These are phyloP conservation scores for Drosophila tani DNA, from an alignment of 1,140 invertebrate species.

Conservation along the genomic window DNA sequence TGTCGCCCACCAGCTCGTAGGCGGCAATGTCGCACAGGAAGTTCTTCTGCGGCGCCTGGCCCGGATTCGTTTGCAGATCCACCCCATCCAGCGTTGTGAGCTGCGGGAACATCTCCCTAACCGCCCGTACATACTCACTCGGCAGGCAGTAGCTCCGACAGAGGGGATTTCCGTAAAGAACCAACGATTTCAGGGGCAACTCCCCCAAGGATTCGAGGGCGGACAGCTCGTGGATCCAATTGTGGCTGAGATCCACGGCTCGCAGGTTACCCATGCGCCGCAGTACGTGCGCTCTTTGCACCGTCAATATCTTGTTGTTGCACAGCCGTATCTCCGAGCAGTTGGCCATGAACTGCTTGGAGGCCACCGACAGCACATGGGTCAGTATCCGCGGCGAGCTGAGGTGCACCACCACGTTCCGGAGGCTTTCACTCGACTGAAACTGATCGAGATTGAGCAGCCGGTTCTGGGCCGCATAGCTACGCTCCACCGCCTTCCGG, in stretches of 20 bases:
- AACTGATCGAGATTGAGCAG: conserved; percentile 65
- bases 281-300: conserved; percentile 36
- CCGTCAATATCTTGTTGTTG: conserved; percentile 62
- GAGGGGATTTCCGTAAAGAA: conserved; percentile 86
- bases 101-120: conserved; percentile 84
- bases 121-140: conserved; percentile 84
- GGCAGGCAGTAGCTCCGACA: conserved; percentile 85
- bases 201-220: conserved; percentile 41
- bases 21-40: conserved; percentile 63
- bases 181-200: conserved; percentile 71
- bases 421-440: conserved; percentile 49
- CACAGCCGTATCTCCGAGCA: conserved; percentile 65
- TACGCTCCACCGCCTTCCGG: conserved; percentile 49
- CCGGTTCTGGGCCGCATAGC: conserved; percentile 59
- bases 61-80: conserved; percentile 44
- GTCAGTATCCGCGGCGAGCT: conserved; percentile 52
- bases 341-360: conserved; percentile 55
- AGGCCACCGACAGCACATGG: conserved; percentile 47
- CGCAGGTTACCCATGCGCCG: conserved; percentile 55
- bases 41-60: conserved; percentile 60
- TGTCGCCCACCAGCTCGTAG: conserved; percentile 65
- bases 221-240: conserved; percentile 67
- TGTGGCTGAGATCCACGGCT: conserved; percentile 68
- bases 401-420: conserved; percentile 63
- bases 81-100: conserved; percentile 62